Percentiles rank a stretch among this genome's conserved stretches.
These are phyloP conservation scores for Drosophila virilis DNA, from an alignment of 1,140 invertebrate species.

Conservation along the genomic window DNA sequence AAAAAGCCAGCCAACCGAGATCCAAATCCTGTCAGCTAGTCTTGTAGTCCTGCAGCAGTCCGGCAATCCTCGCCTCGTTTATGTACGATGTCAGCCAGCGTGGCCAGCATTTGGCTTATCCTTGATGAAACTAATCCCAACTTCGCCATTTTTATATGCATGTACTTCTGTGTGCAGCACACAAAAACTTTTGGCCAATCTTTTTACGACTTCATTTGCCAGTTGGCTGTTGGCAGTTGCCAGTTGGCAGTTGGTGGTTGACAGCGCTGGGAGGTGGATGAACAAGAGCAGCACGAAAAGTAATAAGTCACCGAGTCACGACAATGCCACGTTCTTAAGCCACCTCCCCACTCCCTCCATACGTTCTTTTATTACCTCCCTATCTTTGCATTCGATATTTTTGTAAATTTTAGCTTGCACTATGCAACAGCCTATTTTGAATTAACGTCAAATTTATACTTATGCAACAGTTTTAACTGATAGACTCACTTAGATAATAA, in stretches of 20 bases:
- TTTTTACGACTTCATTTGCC: conserved; percentile 82
- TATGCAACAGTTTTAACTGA: too few species aligned
- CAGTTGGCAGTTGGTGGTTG: conserved; percentile 45
- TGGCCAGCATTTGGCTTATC: conserved; percentile 81
- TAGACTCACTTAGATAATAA: too few species aligned
- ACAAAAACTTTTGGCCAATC: conserved; percentile 81
- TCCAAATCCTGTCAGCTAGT: conserved; percentile 18
- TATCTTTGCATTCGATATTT: conserved; percentile 23
- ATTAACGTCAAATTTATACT: background rate
- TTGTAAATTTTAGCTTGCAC: conserved; percentile 5
- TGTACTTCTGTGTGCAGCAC: conserved; percentile 74
- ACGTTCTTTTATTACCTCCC: background rate
- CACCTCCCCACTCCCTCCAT: conserved; percentile 22
- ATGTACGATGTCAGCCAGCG: conserved; percentile 57
- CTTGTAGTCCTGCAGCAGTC: conserved; percentile 22
- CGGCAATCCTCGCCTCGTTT: conserved; percentile 49
- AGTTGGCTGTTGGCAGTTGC: conserved; percentile 56
- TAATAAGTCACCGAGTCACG: conserved; percentile 80
- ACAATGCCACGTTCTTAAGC: conserved; percentile 50
- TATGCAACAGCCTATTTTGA: conserved; percentile 6
- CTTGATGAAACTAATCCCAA: conserved; percentile 83
- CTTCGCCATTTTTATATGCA: conserved; percentile 80
- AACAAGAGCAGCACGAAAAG: conserved; percentile 57
- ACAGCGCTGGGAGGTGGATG: conserved; percentile 20
- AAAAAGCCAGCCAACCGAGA: conserved; percentile 20